Base-by-base conservation (phyloP, 2,113 vertebrate genomes). In the Montifringilla adamsi region DNA sequence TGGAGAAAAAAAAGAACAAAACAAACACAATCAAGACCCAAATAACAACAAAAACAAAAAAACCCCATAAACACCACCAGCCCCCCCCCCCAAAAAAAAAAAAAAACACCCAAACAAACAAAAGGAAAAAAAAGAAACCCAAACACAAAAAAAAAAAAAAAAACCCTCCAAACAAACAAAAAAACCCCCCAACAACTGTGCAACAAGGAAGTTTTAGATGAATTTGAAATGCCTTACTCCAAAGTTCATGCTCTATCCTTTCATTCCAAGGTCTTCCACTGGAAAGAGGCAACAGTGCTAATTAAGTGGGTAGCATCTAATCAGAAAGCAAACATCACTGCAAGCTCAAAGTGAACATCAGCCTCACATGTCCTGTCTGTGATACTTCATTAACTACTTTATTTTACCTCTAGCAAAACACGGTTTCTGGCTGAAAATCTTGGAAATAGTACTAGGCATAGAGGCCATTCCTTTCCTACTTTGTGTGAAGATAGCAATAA, bases 11-110 rank as follows among this genome's bases (percentile, higher is more conserved):
- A 78, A 8, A 0, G 39, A 41, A 41, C 13, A 10, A n/a, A 19
- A 3, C 4, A 68, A 35, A 1, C 12, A 49, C 46, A 59, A 7
- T 14, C 10, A 37, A 46, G 30, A 30, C 23, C 18, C 15, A 63
- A 59, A 43, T 19, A 50, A 30, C n/a, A 59, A 56, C 55, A 78
- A 13, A n/a, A 33, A 47, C 15, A 56, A 43, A 11, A n/a, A 10
- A 1, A 37, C 8, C 37, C 3, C 10, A n/a, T 10, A 30, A 35
- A 63, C 11, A 52, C 2, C 2, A 31, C 0, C 8, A 16, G 49
- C 59, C n/a, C 10, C 28, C 12, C 6, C 6, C 5, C n/a, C n/a
- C n/a, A n/a, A n/a, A n/a, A 37, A 12, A 2, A 2, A 52, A 43
- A 50, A 41, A 41, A 41, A 11, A 11, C 11, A 55, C 14, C 15